phyloP scores from a whole-genome alignment of 2,797 vertebrate species.

The Anabas testudineus region DNA sequence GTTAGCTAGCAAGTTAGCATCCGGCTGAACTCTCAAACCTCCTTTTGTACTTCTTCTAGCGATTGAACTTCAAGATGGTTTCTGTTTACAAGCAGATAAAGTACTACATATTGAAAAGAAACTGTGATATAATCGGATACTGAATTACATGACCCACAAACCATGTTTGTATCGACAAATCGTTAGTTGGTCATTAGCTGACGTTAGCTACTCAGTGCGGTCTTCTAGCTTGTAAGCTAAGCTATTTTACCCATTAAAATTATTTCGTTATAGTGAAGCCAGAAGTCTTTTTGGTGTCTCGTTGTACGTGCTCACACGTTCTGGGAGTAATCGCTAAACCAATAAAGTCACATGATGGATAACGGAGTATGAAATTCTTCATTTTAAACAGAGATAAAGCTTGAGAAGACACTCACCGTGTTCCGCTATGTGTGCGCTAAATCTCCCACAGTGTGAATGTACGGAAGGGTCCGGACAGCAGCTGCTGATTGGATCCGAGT shows the following conservation, averaged over 20 bases:
- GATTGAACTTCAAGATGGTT: accelerated
- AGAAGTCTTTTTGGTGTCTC: neutral
- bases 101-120: accelerated
- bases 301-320: accelerated
- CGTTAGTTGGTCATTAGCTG: conserved; percentile 60
- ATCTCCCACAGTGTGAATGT: conserved; percentile 57
- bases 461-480: conserved; percentile 46
- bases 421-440: conserved; percentile 70
- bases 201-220: conserved; percentile 49
- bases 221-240: conserved; percentile 63
- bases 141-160: neutral
- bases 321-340: neutral
- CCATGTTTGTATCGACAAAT: conserved; percentile 41
- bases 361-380: neutral
- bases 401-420: conserved; percentile 71
- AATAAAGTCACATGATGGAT: accelerated
- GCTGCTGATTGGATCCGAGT: conserved; percentile 63
- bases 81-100: neutral
- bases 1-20: conserved; percentile 69
- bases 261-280: neutral
- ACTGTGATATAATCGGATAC: neutral
- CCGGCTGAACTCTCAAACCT: conserved; percentile 33
- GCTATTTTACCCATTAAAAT: conserved; percentile 30
- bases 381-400: conserved; percentile 18
- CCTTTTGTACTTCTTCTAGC: neutral